A percentile compares a stretch with the other conserved stretches of the same genome.
These are phyloP conservation scores for Chromobotia macracanthus DNA, from an alignment of 2,797 vertebrate genomes.

Conservation along the genomic window DNA sequence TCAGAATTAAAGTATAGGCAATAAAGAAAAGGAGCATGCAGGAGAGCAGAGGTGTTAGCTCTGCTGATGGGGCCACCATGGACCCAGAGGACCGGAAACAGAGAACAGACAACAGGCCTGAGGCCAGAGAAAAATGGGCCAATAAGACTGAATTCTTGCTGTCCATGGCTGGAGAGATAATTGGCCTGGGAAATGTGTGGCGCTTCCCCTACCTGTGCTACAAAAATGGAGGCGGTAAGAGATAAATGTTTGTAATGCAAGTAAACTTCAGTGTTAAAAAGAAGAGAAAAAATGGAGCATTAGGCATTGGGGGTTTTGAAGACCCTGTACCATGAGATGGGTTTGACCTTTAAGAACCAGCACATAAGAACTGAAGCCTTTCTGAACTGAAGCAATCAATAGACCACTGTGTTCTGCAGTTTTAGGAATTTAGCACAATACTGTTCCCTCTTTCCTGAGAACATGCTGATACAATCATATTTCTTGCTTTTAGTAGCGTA, in stretches of 20 bases:
- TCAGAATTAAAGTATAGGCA: not conserved
- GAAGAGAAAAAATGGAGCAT: not conserved
- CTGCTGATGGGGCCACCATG: constrained; percentile 6
- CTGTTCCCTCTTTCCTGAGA: not conserved
- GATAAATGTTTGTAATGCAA: not conserved
- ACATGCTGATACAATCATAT: not conserved
- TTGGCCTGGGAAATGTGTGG: constrained; percentile 89
- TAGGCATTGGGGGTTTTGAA: not conserved
- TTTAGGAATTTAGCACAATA: constrained; percentile 4
- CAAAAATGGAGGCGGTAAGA: constrained; percentile 87
- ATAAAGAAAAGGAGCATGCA: constrained; percentile 61
- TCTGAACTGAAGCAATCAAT: constrained; percentile 30
- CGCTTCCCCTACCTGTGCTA: constrained; percentile 92
- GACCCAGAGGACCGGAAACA: constrained; percentile 49
- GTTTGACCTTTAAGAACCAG: constrained; percentile 29
- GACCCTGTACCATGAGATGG: not conserved
- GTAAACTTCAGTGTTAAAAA: not conserved
- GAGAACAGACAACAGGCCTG: constrained; percentile 40
- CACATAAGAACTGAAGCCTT: constrained; percentile 26
- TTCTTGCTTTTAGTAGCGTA: not conserved
- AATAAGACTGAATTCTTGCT: constrained; percentile 89
- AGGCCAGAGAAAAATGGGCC: constrained; percentile 85
- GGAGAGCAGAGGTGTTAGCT: constrained; percentile 51
- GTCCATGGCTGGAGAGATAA: constrained; percentile 89
- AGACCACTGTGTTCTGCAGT: constrained; percentile 34